Evolutionary conservation across 2,797 vertebrate species (phyloP).

Genomic region (Sus cebifrons): DNA sequence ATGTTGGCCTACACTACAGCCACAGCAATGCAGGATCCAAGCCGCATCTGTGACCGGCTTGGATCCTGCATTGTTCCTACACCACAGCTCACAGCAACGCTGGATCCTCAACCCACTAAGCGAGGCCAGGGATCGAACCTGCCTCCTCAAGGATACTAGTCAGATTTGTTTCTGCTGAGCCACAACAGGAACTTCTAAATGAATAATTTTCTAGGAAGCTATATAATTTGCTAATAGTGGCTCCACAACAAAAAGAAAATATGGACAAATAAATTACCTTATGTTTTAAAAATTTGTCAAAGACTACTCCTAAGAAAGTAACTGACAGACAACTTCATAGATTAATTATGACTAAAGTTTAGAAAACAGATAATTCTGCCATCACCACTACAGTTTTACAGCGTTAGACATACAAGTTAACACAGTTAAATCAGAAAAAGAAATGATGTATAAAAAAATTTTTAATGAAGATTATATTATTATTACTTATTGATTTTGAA

Average conservation of each 20-base stretch:
- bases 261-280: not conserved
- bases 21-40: too few species aligned
- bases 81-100: too few species aligned
- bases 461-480: not conserved
- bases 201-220: not conserved
- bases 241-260: not conserved
- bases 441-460: not conserved
- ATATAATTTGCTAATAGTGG: not conserved
- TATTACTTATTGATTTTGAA: not conserved
- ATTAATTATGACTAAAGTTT: not conserved
- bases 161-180: too few species aligned
- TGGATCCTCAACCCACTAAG: too few species aligned
- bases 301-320: not conserved
- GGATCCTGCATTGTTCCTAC: too few species aligned
- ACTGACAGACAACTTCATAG: not conserved
- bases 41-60: too few species aligned
- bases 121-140: too few species aligned
- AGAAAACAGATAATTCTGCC: not conserved
- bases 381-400: not conserved
- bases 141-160: too few species aligned
- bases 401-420: not conserved
- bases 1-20: too few species aligned
- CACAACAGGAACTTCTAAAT: not conserved
- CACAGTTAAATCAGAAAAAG: not conserved
- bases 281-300: not conserved